Evolutionary conservation across 1,140 invertebrate genomes (phyloP), one percentile per base, ranked within the genome.

Genomic region (Charaxes varanes): DNA sequence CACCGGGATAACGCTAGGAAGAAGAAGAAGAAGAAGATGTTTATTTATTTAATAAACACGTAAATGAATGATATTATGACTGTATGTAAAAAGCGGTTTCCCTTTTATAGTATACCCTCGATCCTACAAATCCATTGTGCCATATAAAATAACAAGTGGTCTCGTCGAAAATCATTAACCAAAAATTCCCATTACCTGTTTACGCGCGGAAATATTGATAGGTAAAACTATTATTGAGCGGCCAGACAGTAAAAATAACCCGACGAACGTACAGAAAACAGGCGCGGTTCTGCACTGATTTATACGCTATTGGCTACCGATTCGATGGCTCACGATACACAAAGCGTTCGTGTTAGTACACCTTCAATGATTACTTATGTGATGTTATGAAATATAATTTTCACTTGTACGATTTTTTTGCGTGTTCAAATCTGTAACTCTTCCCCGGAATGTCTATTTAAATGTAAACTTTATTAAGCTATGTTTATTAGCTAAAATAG

Each of bases 191-290:
- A 32, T 52, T 49, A 44, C 38, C 41, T 45, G 37, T 41, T 48
- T 38, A 58, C 55, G 53, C 45, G 58, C 59, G 48, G 60, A 65
- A 67, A 60, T 71, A 67, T 78, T 65, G 64, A 76, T 73, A 69
- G 63, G 47, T 56, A 68, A 67, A 53, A n/a, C n/a, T n/a, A n/a
- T 57, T 49, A 64, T 63, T 51, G 55, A 51, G 45, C 34, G 49
- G 35, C 42, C 50, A 41, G 40, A 54, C 48, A 52, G 49, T 61
- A 58, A 70, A 79, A 82, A 82, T 82, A 82, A 67, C 53, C 59
- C 54, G 52, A 62, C 57, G 53, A 61, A 82, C 62, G 46, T 74
- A 82, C 73, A 82, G 62, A 79, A 78, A 79, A 57, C 78, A 82
- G 78, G 60, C 71, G 64, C 69, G 58, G 59, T 59, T 58, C 62